Evolutionary conservation across 2,797 vertebrate species (phyloP).

Genomic region (Liparis tanakae): DNA sequence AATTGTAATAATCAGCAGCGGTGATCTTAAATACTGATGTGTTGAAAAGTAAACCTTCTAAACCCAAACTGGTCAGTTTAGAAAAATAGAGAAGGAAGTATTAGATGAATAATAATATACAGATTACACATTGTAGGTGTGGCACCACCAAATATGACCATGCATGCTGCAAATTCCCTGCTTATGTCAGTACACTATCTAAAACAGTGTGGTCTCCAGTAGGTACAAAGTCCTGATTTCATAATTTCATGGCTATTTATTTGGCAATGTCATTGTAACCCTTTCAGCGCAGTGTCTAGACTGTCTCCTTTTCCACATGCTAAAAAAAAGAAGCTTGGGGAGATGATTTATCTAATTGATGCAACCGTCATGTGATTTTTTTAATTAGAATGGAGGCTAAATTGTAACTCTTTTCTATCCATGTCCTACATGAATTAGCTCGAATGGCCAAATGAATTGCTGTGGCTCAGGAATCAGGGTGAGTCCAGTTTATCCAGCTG

Average conservation of each 20-base stretch:
- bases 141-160: slow-evolving; percentile 24
- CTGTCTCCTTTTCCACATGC: slow-evolving; percentile 11
- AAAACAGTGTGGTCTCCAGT: slow-evolving; percentile 29
- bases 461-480: slow-evolving; percentile 37
- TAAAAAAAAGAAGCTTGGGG: neutral
- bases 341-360: neutral
- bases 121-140: slow-evolving; percentile 22
- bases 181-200: slow-evolving; percentile 24
- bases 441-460: slow-evolving; percentile 7
- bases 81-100: neutral
- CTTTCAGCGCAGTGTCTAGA: slow-evolving; percentile 6
- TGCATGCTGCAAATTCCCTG: slow-evolving; percentile 24
- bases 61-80: neutral
- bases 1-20: neutral
- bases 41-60: neutral
- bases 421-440: slow-evolving; percentile 11
- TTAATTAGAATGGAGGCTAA: neutral
- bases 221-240: slow-evolving; percentile 69
- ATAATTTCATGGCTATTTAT: slow-evolving; percentile 53
- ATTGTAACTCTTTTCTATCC: too few relatives aligned
- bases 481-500: slow-evolving; percentile 55
- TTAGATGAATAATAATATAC: slow-evolving; percentile 6
- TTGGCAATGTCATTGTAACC: slow-evolving; percentile 39
- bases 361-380: neutral
- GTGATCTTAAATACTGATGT: neutral